Percentiles rank a stretch among this genome's conserved stretches.
Evolutionary conservation across 2,888 invertebrate genomes (phyloP).

Genomic region (Schizotus pectinicornis): DNA sequence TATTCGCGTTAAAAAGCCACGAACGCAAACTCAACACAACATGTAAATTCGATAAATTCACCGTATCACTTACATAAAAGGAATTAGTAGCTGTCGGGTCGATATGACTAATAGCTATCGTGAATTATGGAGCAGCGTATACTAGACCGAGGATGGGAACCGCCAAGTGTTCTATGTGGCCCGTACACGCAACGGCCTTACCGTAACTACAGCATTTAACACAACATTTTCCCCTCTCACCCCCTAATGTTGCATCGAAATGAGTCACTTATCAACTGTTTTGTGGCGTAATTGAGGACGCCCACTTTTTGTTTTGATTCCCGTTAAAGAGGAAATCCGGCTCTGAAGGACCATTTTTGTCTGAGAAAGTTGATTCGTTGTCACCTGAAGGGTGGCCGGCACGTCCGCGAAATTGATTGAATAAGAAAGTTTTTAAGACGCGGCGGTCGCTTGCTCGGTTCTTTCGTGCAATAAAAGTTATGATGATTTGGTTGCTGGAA

Average conservation of each 20-base stretch:
- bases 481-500: conserved; percentile 25
- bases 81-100: conserved; percentile 30
- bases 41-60: too few species aligned
- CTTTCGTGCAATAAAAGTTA: conserved; percentile 23
- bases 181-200: conserved; percentile 41
- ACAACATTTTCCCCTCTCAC: too few species aligned
- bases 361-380: too few species aligned
- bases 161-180: conserved; percentile 40
- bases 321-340: too few species aligned
- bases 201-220: background rate
- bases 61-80: too few species aligned
- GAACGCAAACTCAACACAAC: too few species aligned
- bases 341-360: too few species aligned
- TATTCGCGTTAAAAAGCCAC: too few species aligned
- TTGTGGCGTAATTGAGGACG: too few species aligned
- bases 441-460: conserved; percentile 9
- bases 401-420: conserved; percentile 24
- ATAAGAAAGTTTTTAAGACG: conserved; percentile 25
- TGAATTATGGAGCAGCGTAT: conserved; percentile 46
- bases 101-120: conserved; percentile 46
- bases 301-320: too few species aligned
- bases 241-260: too few species aligned
- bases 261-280: too few species aligned
- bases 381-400: conserved; percentile 2
- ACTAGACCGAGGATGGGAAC: conserved; percentile 44